Evolutionary conservation across 2,113 vertebrate genomes (phyloP).

Genomic region (Ifrita kowaldi): DNA sequence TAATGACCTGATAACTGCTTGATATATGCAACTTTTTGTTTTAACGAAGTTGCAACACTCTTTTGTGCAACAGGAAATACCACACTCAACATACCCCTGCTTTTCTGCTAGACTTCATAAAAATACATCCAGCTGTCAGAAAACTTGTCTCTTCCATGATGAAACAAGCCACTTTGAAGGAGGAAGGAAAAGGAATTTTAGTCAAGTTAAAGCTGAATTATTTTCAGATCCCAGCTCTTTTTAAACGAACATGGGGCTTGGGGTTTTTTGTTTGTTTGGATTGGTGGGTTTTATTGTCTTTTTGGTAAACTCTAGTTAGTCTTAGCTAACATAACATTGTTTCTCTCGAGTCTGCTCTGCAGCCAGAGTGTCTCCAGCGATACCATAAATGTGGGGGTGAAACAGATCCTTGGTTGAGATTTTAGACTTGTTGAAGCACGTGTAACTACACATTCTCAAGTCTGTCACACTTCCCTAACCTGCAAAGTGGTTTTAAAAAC

Average conservation of each 20-base stretch:
- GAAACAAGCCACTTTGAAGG: neutral
- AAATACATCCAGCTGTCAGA: neutral
- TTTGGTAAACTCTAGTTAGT: neutral
- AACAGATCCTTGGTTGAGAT: neutral
- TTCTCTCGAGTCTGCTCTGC: neutral
- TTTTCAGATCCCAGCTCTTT: neutral
- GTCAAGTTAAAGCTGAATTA: neutral
- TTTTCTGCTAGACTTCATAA: neutral
- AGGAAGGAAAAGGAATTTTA: neutral
- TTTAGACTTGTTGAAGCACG: neutral
- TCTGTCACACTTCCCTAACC: neutral
- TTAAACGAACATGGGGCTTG: neutral
- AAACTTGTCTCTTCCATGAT: neutral
- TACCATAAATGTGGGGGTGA: neutral
- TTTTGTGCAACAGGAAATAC: slow-evolving; percentile 24
- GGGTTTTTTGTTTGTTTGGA: neutral
- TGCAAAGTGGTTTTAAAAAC: neutral
- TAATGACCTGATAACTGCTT: neutral
- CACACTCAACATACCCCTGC: neutral
- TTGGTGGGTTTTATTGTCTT: neutral
- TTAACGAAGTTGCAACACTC: neutral
- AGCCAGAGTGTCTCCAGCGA: neutral
- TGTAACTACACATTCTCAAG: neutral
- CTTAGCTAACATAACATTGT: neutral
- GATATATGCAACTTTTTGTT: slow-evolving; percentile 4